Evolutionary conservation across 2,797 vertebrate species (phyloP).

Genomic region (Liparis tanakae): DNA sequence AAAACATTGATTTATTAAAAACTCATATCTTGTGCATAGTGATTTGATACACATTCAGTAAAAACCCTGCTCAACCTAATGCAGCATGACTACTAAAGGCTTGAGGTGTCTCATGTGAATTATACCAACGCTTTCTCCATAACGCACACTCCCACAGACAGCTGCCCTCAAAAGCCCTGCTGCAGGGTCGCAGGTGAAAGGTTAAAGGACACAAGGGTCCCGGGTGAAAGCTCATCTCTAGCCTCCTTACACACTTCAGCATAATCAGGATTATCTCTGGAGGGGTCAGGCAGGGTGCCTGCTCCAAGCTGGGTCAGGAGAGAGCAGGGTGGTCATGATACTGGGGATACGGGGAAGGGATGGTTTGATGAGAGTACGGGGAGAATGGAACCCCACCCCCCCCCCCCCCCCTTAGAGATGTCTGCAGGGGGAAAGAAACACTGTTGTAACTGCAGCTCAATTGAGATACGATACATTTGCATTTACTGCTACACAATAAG

Average conservation of each 20-base stretch:
- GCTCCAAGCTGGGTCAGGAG: constrained; percentile 25
- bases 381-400: not conserved
- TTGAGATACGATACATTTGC: not conserved
- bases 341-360: constrained; percentile 31
- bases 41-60: not conserved
- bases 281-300: constrained; percentile 38
- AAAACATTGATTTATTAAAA: not conserved
- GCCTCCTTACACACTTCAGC: constrained; percentile 60
- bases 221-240: constrained; percentile 72
- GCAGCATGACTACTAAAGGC: not conserved
- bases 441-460: not conserved
- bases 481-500: not conserved
- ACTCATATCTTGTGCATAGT: not conserved
- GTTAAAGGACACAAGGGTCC: constrained; percentile 72
- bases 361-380: constrained; percentile 21
- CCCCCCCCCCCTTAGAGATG: not conserved
- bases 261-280: constrained; percentile 75
- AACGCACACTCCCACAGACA: constrained; percentile 40
- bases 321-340: constrained; percentile 62
- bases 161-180: constrained; percentile 55
- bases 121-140: constrained; percentile 14
- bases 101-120: constrained; percentile 7
- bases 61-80: not conserved
- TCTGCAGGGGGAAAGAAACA: not conserved
- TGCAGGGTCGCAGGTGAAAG: constrained; percentile 67